Evolutionary conservation across 2,797 vertebrate species (phyloP).

Genomic region (Sebastes dallii): DNA sequence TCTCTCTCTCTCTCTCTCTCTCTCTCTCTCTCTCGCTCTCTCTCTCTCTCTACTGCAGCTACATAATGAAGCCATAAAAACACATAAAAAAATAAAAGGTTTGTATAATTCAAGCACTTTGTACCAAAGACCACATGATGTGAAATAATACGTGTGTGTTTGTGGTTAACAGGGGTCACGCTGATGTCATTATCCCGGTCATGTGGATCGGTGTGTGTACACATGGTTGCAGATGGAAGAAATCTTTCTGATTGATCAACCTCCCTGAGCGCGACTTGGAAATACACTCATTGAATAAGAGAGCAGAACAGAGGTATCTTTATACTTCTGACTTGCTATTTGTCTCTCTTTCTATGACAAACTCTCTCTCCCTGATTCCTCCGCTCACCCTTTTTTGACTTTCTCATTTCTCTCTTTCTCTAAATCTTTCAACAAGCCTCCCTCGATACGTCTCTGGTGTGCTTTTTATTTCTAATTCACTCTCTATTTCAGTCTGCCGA

Average conservation of each 20-base stretch:
- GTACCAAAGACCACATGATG: neutral
- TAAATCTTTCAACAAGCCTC: neutral
- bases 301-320: neutral
- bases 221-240: conserved; percentile 7
- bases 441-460: neutral
- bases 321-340: neutral
- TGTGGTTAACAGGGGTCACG: too few species aligned
- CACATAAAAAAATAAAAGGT: neutral
- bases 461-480: neutral
- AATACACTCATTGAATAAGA: conserved; percentile 3
- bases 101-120: neutral
- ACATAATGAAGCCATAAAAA: neutral
- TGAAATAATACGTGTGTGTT: neutral
- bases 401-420: neutral
- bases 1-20: too few species aligned
- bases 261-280: neutral
- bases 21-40: too few species aligned
- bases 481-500: neutral
- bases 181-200: neutral
- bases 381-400: neutral
- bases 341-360: too few species aligned
- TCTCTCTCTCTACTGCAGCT: neutral
- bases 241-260: conserved; percentile 21
- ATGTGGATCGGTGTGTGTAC: conserved; percentile 4
- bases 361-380: too few species aligned